These are phyloP conservation scores for Zaprionus tsacasi DNA, from an alignment of 1,140 invertebrate genomes.

Conservation along the genomic window DNA sequence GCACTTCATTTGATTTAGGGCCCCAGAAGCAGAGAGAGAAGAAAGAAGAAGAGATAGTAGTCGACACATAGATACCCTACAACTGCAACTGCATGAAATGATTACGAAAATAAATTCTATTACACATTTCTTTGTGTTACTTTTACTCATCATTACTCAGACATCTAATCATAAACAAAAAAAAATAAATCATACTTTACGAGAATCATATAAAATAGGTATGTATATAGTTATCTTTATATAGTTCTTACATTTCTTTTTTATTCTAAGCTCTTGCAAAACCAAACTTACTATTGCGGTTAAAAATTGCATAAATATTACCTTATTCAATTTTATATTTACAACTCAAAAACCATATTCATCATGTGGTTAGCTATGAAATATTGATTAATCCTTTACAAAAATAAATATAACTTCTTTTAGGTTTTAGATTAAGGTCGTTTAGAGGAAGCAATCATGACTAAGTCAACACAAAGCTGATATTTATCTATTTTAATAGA, in stretches of 20 bases:
- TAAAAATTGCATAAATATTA: neutral
- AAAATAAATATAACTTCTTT: neutral
- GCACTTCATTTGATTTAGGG: slow-evolving; percentile 46
- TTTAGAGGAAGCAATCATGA: too few relatives aligned
- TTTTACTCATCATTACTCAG: neutral
- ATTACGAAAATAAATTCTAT: neutral
- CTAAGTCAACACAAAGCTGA: neutral
- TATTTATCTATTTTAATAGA: neutral
- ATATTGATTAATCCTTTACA: neutral
- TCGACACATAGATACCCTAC: neutral
- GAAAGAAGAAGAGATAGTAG: neutral
- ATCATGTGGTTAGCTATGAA: too few relatives aligned
- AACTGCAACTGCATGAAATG: neutral
- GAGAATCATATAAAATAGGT: too few relatives aligned
- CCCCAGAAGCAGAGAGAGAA: slow-evolving; percentile 9
- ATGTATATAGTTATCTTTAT: too few relatives aligned
- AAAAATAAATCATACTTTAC: neutral
- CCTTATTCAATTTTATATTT: neutral
- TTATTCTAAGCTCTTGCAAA: too few relatives aligned
- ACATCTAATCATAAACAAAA: neutral
- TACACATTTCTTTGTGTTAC: neutral
- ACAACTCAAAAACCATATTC: neutral
- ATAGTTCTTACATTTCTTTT: neutral
- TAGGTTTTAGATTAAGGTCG: too few relatives aligned
- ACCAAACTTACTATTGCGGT: too few relatives aligned